Base-by-base conservation (phyloP, 1,140 invertebrate genomes). In the Callitettix versicolor region DNA sequence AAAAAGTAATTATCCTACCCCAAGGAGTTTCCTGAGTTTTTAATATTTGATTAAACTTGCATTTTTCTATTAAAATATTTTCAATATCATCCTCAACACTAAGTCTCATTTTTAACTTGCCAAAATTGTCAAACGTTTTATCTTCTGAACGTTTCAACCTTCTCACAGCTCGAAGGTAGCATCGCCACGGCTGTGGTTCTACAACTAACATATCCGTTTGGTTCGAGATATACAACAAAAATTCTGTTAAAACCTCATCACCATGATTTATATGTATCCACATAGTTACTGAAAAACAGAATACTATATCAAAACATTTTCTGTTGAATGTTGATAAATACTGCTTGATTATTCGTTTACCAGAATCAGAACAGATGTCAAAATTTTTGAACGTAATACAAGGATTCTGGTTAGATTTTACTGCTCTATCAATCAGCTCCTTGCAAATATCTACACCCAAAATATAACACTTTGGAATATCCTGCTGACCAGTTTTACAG, bases 281-380 rank as follows among this genome's bases (percentile, higher is more conserved):
- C 86, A 91, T 88, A n/a, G 86, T 87, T n/a, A 88, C 77, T 17
- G 86, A 88, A 68, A 89, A 88, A 65, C 83, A 87, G 66, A 86
- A 88, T 22, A 78, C 72, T 12, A 80, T 73, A 69, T 87, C 79
- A 70, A 89, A 91, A 58, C 69, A 71, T 1, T 61, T 47, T 52
- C 70, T 73, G 1, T 55, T 21, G 14, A 30, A n/a, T 2, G 41
- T 20, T 30, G 47, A 15, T 44, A 38, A 34, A 24, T 48, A 41
- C 3, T 46, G 20, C 12, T 40, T 52, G n/a, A 30, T 33, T 12
- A 48, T 12, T 26, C 18, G 30, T 34, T 52, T 24, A 11, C 30
- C 22, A 50, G 21, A 7, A 15, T 22, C 17, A 9, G 20, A 12
- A 33, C 53, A 21, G n/a, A 53, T 30, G 52, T 44, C 34, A 17